Conservation (phyloP, 92 coral and sea anemone species). For the Phenganax stokvisi region DNA sequence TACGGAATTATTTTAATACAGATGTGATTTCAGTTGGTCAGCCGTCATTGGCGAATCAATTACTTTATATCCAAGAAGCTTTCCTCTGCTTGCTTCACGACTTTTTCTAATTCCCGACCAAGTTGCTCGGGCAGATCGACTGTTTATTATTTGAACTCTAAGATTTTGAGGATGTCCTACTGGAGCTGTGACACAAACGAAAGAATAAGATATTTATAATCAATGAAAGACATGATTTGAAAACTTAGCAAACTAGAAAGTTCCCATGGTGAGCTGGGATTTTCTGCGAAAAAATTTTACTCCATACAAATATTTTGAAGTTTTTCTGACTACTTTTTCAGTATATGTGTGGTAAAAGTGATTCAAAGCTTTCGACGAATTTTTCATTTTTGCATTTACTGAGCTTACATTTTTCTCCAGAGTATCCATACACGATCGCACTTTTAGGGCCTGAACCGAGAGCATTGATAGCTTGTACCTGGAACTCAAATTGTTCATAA, state of each 20-base stretch:
- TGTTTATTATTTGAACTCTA: constrained; percentile 61
- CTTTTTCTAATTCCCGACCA: constrained; percentile 69
- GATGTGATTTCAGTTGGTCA: not conserved
- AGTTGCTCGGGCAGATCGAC: constrained; percentile 77
- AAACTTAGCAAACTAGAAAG: not conserved
- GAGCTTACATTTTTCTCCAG: constrained; percentile 85
- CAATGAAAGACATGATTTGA: not conserved
- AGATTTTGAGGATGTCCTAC: constrained; percentile 65
- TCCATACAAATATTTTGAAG: not conserved
- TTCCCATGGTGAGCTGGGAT: too few relatives aligned
- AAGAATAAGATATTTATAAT: not conserved
- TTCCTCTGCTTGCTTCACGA: constrained; percentile 66
- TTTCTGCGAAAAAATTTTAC: too few relatives aligned
- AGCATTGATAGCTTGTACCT: constrained; percentile 79
- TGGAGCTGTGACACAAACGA: constrained; percentile 54
- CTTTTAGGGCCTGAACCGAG: constrained; percentile 92
- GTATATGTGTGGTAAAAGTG: not conserved
- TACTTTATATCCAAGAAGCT: constrained; percentile 92
- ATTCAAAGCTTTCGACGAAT: not conserved
- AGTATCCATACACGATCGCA: constrained; percentile 58
- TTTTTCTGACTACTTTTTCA: not conserved
- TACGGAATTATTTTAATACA: not conserved
- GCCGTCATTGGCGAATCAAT: not conserved
- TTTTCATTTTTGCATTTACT: not conserved
- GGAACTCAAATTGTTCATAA: constrained; percentile 66